Evolutionary conservation across 2,113 vertebrate genomes (phyloP).

Genomic region (Micronycteris hirsuta): DNA sequence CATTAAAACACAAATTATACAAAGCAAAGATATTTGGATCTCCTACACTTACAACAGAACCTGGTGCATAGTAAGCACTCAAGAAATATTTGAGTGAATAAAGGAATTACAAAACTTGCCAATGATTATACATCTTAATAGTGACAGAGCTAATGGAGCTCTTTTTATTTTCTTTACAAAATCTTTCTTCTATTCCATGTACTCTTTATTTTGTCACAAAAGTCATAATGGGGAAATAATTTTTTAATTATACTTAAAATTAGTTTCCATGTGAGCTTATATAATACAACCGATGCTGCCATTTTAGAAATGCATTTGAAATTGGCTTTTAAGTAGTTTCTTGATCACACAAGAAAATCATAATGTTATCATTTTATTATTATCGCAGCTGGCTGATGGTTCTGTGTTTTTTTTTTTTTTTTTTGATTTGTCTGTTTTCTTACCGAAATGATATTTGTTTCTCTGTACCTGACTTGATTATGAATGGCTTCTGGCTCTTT

Average conservation of each 20-base stretch:
- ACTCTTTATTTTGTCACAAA: not conserved
- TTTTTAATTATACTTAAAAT: slow-evolving; percentile 24
- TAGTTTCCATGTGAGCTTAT: not conserved
- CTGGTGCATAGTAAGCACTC: not conserved
- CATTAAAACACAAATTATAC: not conserved
- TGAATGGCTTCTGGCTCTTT: not conserved
- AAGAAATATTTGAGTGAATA: not conserved
- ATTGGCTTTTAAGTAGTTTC: not conserved
- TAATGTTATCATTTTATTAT: not conserved
- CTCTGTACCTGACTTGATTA: not conserved
- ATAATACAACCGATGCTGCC: not conserved
- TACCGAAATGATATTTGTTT: not conserved
- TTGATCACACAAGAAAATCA: slow-evolving; percentile 35
- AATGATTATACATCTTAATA: not conserved
- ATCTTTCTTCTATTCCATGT: not conserved
- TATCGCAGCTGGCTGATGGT: not conserved
- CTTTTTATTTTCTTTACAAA: not conserved
- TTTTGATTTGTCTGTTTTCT: not conserved
- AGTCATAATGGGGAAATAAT: not conserved
- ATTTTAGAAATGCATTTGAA: slow-evolving; percentile 5
- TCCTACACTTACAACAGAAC: not conserved
- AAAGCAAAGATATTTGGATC: not conserved
- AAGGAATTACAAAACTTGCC: not conserved
- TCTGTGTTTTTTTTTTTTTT: not conserved
- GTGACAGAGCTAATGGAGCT: not conserved